A percentile compares a stretch with the other conserved stretches of the same genome.
Conservation (phyloP, 2,113 vertebrate species). For the Bettongia penicillata region DNA sequence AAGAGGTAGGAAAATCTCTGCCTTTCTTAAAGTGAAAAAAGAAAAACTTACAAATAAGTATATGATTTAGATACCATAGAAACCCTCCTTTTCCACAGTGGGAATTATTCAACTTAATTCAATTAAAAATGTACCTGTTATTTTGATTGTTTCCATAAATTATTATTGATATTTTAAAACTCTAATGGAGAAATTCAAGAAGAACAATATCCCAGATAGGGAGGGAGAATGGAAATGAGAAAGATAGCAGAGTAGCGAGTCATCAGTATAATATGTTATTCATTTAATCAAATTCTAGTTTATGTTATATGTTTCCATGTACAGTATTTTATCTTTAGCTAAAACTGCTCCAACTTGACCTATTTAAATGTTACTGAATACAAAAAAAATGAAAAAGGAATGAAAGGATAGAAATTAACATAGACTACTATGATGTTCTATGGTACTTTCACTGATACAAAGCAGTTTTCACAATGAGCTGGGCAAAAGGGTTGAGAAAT, state of each 20-base stretch:
- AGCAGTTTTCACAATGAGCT: neutral
- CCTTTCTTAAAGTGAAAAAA: conserved; percentile 59
- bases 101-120: conserved; percentile 29
- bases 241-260: neutral
- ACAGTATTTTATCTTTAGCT: neutral
- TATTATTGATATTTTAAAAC: conserved; percentile 33
- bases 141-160: conserved; percentile 35
- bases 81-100: neutral
- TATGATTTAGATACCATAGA: neutral
- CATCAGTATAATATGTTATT: neutral
- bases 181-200: neutral
- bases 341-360: neutral
- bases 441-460: neutral
- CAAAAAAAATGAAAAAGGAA: neutral
- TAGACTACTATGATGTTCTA: neutral
- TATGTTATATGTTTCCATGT: neutral
- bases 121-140: conserved; percentile 33
- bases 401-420: neutral
- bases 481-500: neutral
- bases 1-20: conserved; percentile 50
- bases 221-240: neutral
- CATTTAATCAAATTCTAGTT: neutral
- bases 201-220: neutral
- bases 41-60: conserved; percentile 17
- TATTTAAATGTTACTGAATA: neutral